phyloP scores from a whole-genome alignment of 2,113 vertebrate species.

The Dendrocopos noguchii region DNA sequence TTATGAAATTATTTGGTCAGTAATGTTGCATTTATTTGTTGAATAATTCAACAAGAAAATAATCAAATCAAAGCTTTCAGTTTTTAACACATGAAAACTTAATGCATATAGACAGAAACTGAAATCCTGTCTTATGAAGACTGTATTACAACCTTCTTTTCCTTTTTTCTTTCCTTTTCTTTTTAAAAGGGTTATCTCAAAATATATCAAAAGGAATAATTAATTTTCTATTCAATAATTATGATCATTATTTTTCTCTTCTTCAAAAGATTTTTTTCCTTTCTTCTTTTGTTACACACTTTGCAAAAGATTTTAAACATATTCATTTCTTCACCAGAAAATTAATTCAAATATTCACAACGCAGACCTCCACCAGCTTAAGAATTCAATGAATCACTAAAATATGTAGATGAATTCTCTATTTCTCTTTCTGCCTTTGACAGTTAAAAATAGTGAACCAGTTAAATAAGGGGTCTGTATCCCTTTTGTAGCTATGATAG shows the following conservation, averaged over 20 bases:
- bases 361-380: not conserved
- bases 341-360: not conserved
- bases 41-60: not conserved
- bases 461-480: not conserved
- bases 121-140: not conserved
- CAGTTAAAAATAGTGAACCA: not conserved
- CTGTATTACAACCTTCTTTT: not conserved
- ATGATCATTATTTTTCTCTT: not conserved
- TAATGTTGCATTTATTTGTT: not conserved
- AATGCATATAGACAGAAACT: not conserved
- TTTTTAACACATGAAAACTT: not conserved
- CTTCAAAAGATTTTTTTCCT: not conserved
- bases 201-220: not conserved
- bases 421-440: not conserved
- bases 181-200: not conserved
- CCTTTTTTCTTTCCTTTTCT: not conserved
- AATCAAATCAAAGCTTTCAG: not conserved
- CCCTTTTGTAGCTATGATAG: not conserved
- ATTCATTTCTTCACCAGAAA: not conserved
- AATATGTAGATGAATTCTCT: not conserved
- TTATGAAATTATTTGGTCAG: not conserved
- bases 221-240: not conserved
- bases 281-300: not conserved
- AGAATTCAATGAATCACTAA: not conserved
- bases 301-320: not conserved